These are phyloP conservation scores for Papilio helenus DNA, from an alignment of 1,140 invertebrate genomes.

Conservation along the genomic window DNA sequence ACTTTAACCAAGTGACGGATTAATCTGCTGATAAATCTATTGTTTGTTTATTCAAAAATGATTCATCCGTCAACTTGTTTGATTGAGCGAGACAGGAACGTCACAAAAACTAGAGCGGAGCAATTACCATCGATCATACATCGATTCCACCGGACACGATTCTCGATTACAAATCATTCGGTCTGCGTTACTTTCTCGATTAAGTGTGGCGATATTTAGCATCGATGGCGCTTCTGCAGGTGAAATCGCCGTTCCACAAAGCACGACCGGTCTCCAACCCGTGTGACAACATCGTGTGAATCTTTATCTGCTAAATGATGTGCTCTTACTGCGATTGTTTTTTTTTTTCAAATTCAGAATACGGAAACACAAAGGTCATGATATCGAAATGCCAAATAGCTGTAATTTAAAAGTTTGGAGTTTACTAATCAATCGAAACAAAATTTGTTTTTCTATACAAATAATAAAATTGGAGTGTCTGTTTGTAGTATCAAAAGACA, in stretches of 20 bases:
- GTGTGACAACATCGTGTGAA: conserved; percentile 34
- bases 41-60: conserved; percentile 8
- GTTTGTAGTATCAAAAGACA: no score
- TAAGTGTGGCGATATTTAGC: conserved; percentile 44
- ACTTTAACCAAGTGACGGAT: not conserved
- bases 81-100: not conserved
- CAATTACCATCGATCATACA: conserved; percentile 38
- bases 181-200: conserved; percentile 53
- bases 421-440: not conserved
- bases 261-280: conserved; percentile 57
- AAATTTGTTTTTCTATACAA: no score
- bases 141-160: conserved; percentile 31
- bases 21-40: not conserved
- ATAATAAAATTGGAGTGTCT: no score
- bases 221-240: conserved; percentile 49
- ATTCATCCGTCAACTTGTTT: conserved; percentile 16
- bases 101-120: conserved; percentile 25
- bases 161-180: conserved; percentile 47
- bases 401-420: not conserved
- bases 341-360: conserved; percentile 3
- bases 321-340: not conserved
- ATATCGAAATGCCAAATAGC: not conserved
- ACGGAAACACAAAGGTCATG: not conserved
- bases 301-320: conserved; percentile 16
- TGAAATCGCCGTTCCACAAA: conserved; percentile 69